Evolutionary conservation across 2,113 vertebrate genomes (phyloP), one percentile per base, ranked within the genome.

Genomic region (Dicentrarchus labrax): DNA sequence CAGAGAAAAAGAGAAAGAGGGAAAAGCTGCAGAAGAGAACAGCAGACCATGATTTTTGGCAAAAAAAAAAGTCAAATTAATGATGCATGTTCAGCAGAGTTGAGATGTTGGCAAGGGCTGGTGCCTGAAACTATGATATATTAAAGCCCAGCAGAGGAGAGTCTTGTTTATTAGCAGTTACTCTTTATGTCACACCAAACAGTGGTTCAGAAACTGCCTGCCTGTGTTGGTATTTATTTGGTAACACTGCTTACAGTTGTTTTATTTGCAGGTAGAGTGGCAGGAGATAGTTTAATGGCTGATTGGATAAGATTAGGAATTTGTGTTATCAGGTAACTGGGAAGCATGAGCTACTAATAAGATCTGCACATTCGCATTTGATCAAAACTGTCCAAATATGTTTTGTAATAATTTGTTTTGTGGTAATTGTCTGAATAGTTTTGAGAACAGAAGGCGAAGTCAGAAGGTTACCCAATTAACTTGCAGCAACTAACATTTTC

Each of bases 101-200:
- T 62, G 61, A 73, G 57, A 69, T 66, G 60, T 24, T 75, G 89
- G 78, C 70, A 21, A 67, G 62, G 24, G 38, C 65, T 54, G 3
- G 62, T 47, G 65, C n/a, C 70, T 72, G 79, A 36, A 36, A n/a
- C 48, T 54, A 30, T 88, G 87, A 89, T 76, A 66, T 83, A 89
- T 72, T 53, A 48, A 84, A 62, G 64, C 57, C 61, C 39, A 62
- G 68, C 54, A 19, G 61, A 82, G 45, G 56, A 80, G 66, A 50
- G 76, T 69, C 61, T 69, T 70, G 82, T 73, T 82, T 79, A 87
- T 85, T 76, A 87, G 86, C 86, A 88, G 86, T 91, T 76, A 75
- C 45, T 89, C 87, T 86, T 89, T 11, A 53, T 86, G 76, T 88
- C 80, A 72, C 77, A 56, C 21, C 43, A 15, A 78, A 69, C 50